Conservation (phyloP, 2,113 vertebrate species). For the Marcusenius ussheri region DNA sequence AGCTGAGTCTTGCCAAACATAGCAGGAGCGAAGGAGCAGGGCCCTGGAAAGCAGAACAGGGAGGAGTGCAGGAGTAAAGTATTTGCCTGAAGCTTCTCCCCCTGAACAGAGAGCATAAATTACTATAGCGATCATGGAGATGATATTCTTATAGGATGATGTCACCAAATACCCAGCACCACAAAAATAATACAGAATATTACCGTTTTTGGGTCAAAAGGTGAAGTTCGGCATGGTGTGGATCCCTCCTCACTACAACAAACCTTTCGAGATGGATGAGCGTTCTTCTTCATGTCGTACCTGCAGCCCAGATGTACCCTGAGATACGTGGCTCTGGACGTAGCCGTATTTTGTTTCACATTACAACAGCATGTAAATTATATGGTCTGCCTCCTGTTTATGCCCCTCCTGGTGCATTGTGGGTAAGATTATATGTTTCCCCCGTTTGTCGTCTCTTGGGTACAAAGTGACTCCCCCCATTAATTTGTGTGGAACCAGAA, state of each 20-base stretch:
- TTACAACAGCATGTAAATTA: conserved; percentile 4
- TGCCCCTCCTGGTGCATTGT: neutral
- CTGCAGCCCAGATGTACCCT: neutral
- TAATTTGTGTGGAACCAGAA: conserved; percentile 14
- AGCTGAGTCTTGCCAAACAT: neutral
- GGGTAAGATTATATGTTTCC: conserved; percentile 13
- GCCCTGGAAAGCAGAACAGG: neutral
- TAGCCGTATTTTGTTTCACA: neutral
- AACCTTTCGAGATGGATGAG: neutral
- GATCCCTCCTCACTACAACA: neutral
- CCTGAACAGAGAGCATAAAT: neutral
- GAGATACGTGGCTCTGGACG: neutral
- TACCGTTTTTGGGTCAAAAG: neutral
- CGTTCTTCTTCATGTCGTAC: neutral
- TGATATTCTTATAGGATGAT: neutral
- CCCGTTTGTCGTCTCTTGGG: neutral
- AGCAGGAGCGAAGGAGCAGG: neutral
- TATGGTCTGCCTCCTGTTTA: conserved; percentile 8
- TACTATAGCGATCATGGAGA: neutral
- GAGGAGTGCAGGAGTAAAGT: neutral
- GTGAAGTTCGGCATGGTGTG: neutral
- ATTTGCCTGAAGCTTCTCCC: neutral
- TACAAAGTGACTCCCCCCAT: conserved; percentile 15
- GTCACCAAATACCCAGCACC: neutral
- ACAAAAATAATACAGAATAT: neutral